Evolutionary conservation across 2,797 vertebrate species (phyloP).

Genomic region (Neosilurus mollespiculum): DNA sequence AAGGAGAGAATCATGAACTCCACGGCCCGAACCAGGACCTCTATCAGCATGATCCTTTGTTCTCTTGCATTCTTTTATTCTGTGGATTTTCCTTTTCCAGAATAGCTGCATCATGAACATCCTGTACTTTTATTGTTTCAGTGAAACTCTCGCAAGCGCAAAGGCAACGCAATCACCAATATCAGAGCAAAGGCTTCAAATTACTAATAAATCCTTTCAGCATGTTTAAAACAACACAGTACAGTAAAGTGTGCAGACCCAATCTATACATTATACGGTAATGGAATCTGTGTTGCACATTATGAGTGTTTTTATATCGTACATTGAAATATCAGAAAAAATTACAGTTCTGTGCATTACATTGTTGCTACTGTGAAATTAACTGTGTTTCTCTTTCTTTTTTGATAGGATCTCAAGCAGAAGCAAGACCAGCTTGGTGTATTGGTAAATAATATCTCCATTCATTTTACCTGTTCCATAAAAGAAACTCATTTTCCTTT

Average conservation of each 20-base stretch:
- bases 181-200: constrained; percentile 41
- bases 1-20: constrained; percentile 46
- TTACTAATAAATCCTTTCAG: neutral
- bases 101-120: constrained; percentile 26
- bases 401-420: constrained; percentile 33
- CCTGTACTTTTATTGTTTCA: constrained; percentile 43
- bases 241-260: neutral
- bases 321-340: constrained; percentile 16
- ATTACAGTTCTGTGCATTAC: constrained; percentile 13
- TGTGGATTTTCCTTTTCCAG: constrained; percentile 51
- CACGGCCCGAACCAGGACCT: constrained; percentile 49
- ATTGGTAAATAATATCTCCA: constrained; percentile 8
- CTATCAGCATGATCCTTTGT: constrained; percentile 43
- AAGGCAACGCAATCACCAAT: constrained; percentile 33
- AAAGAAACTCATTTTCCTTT: constrained; percentile 11
- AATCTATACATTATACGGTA: neutral
- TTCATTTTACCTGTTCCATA: neutral
- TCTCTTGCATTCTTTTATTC: constrained; percentile 32
- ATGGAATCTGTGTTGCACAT: neutral
- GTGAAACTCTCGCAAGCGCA: constrained; percentile 22
- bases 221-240: neutral
- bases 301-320: constrained; percentile 3
- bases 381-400: neutral
- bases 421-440: constrained; percentile 2
- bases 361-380: constrained; percentile 8